A percentile compares a stretch with the other conserved stretches of the same genome.
Conservation (phyloP, 2,113 vertebrate species). For the Zeus faber region DNA sequence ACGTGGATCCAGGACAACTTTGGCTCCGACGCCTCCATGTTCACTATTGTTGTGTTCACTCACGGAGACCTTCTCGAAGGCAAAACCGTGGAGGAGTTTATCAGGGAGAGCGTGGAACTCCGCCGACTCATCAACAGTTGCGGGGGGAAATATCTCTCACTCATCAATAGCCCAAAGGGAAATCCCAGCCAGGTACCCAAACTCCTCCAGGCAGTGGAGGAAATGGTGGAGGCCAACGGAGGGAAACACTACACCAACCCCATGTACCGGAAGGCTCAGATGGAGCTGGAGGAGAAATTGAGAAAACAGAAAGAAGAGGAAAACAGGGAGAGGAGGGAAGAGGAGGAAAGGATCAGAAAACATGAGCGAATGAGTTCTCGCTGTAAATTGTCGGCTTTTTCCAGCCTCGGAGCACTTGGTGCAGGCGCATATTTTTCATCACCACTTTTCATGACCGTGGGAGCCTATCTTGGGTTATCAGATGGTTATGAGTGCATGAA, state of each 20-base stretch:
- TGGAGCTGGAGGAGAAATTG: background rate
- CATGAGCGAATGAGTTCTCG: accelerated
- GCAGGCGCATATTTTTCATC: background rate
- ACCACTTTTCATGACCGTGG: accelerated
- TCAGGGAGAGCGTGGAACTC: slow-evolving; percentile 7
- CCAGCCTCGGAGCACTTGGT: accelerated
- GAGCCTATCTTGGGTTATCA: background rate
- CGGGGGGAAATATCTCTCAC: slow-evolving; percentile 35
- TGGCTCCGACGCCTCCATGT: slow-evolving; percentile 18
- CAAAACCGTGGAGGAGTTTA: slow-evolving; percentile 11
- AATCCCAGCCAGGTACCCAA: slow-evolving; percentile 20
- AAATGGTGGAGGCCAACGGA: slow-evolving; percentile 22
- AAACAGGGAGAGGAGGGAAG: background rate
- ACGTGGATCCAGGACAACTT: slow-evolving; percentile 47
- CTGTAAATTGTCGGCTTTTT: accelerated
- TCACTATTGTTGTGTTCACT: slow-evolving; percentile 55
- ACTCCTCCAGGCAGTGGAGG: slow-evolving; percentile 35
- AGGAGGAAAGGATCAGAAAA: background rate
- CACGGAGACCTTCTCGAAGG: slow-evolving; percentile 28
- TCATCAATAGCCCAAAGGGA: slow-evolving; percentile 20
- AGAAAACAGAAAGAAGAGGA: background rate
- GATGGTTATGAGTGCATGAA: background rate
- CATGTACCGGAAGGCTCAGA: slow-evolving; percentile 34
- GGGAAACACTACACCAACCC: slow-evolving; percentile 36
- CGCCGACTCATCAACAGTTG: slow-evolving; percentile 2